Evolutionary conservation across 1,140 invertebrate species (phyloP).

Genomic region (Armadillidium nasatum): DNA sequence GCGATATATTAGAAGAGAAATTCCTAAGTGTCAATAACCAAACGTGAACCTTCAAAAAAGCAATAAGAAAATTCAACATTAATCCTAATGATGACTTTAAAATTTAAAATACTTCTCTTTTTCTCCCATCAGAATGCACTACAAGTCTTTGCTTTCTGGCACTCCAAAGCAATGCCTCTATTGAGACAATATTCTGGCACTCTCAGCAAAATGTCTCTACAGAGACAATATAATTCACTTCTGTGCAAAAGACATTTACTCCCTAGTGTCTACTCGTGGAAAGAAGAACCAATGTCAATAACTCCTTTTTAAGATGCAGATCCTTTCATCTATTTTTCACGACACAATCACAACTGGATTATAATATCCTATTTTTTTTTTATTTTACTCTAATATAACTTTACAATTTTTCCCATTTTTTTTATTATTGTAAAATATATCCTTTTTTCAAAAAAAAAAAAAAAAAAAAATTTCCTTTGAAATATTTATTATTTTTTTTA

Average conservation of each 20-base stretch:
- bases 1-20: too few relatives aligned
- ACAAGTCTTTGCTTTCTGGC: neutral
- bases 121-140: neutral
- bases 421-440: too few relatives aligned
- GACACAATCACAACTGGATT: conserved; percentile 1
- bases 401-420: neutral
- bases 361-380: neutral
- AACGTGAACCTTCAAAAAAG: too few relatives aligned
- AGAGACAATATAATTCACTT: conserved; percentile 1
- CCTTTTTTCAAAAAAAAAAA: too few relatives aligned
- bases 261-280: neutral
- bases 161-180: neutral
- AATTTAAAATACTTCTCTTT: too few relatives aligned
- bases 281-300: neutral
- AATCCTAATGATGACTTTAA: too few relatives aligned
- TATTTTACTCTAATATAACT: neutral
- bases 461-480: too few relatives aligned
- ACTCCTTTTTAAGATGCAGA: conserved; percentile 1
- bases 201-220: neutral
- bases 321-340: neutral
- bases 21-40: too few relatives aligned
- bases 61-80: too few relatives aligned
- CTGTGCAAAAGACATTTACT: neutral
- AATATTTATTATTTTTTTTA: neutral
- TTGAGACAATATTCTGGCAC: neutral